These are phyloP conservation scores for Syrmaticus mikado DNA, from an alignment of 2,113 vertebrate species.

Conservation along the genomic window DNA sequence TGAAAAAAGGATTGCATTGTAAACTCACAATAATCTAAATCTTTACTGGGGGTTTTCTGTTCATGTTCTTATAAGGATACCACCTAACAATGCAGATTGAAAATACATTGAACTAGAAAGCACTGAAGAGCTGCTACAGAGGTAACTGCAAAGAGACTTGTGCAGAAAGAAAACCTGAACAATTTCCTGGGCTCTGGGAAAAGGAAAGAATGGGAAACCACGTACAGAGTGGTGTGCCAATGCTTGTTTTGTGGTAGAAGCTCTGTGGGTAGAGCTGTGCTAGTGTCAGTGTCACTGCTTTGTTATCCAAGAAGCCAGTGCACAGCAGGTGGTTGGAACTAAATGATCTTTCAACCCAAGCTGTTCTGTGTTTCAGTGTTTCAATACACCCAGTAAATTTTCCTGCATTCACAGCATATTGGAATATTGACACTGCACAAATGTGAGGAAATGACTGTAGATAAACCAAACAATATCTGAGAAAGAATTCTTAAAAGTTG, in stretches of 20 bases:
- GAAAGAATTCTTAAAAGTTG: neutral
- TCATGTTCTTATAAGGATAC: neutral
- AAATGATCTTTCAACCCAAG: neutral
- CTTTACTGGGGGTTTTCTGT: neutral
- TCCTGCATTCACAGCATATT: neutral
- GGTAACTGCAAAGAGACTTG: neutral
- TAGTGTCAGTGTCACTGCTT: neutral
- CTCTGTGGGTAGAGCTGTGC: neutral
- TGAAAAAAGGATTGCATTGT: neutral
- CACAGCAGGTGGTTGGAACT: neutral
- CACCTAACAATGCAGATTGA: neutral
- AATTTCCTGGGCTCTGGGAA: neutral
- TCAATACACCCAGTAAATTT: neutral
- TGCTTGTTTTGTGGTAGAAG: neutral
- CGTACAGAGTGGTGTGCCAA: neutral
- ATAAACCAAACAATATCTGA: neutral
- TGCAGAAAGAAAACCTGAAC: neutral
- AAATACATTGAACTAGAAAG: slow-evolving; percentile 5
- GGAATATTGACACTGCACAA: neutral
- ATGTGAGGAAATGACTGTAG: neutral
- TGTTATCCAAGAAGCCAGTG: neutral
- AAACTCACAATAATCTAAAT: neutral
- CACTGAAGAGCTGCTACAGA: neutral
- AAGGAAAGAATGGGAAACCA: neutral
- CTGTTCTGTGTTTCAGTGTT: neutral